Base-by-base conservation (phyloP, 2,797 vertebrate species). In the Ispidina lecontei region DNA sequence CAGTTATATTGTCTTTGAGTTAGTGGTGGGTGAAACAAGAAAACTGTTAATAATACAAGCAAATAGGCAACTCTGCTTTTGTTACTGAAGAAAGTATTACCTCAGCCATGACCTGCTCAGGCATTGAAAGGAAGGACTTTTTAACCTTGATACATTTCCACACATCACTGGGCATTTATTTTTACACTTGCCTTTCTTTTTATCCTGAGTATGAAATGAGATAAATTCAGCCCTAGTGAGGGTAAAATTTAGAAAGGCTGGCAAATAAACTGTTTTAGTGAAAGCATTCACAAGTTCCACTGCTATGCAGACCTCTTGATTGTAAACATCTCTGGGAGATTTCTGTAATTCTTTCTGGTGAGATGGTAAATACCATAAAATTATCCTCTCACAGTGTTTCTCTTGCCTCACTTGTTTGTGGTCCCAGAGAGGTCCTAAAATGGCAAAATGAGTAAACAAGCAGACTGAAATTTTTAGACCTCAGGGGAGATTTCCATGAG, bases 261-360 rank as follows among this genome's bases (percentile, higher is more conserved):
- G 56, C 9, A 78, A 81, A 63, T 31, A 8, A 56, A 29, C 19
- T 68, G 18, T 25, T 84, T 64, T 23, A 79, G 28, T 43, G 54
- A 64, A 82, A 79, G 16, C 10, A 25, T 9, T 84, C 28, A 3
- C n/a, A 58, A 79, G 6, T 56, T 76, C 41, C 84, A 13, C 49
- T 79, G 60, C 22, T 73, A 39, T 82, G 41, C 37, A 88, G 47
- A 79, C 28, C 14, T 79, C 68, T 88, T 64, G 44, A 29, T 51
- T 85, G 46, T 51, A 91, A 93, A 90, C 29, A 77, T 69, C 54
- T 82, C 68, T 59, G 70, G 21, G 49, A 95, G n/a, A 60, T 76
- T 73, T 84, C 80, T 73, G 2, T 51, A 60, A 87, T 94, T 95
- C 60, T 84, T 91, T 89, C 64, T 89, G 69, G 28, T 94, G 68